Evolutionary conservation across 2,113 vertebrate genomes (phyloP).

Genomic region (Carlito syrichta): DNA sequence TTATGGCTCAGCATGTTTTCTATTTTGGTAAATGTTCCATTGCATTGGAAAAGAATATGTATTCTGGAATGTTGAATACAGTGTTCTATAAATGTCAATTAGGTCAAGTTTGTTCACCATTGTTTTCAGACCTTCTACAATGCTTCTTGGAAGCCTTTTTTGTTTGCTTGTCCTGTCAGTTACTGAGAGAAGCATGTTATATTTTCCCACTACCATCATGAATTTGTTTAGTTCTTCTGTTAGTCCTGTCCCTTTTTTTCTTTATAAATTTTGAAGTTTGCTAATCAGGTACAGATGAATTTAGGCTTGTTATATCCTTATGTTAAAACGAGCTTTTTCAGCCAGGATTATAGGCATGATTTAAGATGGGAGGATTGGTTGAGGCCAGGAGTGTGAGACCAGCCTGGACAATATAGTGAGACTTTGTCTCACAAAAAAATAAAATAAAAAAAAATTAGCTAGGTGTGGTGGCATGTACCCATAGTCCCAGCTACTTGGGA

Average conservation of each 20-base stretch:
- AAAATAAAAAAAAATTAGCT: no score
- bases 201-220: neutral
- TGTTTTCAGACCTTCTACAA: neutral
- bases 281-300: neutral
- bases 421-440: no score
- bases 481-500: no score
- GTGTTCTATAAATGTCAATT: neutral
- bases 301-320: neutral
- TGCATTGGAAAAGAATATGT: slow-evolving; percentile 3
- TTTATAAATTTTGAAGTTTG: neutral
- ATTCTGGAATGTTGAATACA: neutral
- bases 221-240: neutral
- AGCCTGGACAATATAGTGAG: no score
- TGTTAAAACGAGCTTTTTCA: neutral
- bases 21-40: slow-evolving; percentile 57
- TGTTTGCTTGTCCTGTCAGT: neutral
- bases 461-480: no score
- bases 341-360: no score
- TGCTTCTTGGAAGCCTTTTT: neutral
- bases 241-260: neutral
- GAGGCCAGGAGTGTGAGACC: no score
- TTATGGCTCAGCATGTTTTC: slow-evolving; percentile 46
- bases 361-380: no score
- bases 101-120: neutral
- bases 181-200: neutral